Evolutionary conservation across 2,797 vertebrate species (phyloP), one percentile per base, ranked within the genome.

Genomic region (Lates japonicus): DNA sequence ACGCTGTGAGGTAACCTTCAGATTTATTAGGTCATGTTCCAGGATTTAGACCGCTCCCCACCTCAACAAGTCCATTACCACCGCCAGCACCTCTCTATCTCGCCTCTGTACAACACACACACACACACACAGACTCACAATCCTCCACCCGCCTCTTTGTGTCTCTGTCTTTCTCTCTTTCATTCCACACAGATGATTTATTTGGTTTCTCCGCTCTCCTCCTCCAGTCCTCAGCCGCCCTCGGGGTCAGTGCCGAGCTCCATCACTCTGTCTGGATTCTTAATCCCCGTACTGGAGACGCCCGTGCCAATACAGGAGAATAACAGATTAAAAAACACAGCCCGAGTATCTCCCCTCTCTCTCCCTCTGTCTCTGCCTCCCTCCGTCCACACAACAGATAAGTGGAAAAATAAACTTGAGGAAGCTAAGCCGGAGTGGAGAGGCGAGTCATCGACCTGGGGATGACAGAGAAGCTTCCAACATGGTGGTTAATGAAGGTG

Each of bases 181-280:
- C 87, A 91, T 93, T 93, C 89, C 88, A 74, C 84, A 76, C 78
- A 83, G 87, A 90, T 91, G 92, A 93, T 93, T 92, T 91, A 92
- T 92, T 89, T 90, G 78, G 85, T 84, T 78, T 79, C 88, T 81
- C 72, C 78, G 64, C 71, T 79, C 77, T 85, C 84, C 89, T 86
- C 86, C 84, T 84, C 72, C 88, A 51, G 78, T 70, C 78, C 82
- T 84, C 83, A 37, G 87, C 71, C 22, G 54, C 90, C 92, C 87
- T 79, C 69, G 19, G 88, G 93, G 91, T 93, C 90, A 93, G 72
- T 35, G 44, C 42, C 16, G 72, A 93, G 75, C 91, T 95, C 94
- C 70, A 91, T 92, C 86, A 90, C 74, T 88, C 92, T 88, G 91
- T 94, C 88, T 92, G 70, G 81, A 86, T 87, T 81, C 84, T 86